Base-by-base conservation (phyloP, 2,113 vertebrate species). In the Clupea harengus region DNA sequence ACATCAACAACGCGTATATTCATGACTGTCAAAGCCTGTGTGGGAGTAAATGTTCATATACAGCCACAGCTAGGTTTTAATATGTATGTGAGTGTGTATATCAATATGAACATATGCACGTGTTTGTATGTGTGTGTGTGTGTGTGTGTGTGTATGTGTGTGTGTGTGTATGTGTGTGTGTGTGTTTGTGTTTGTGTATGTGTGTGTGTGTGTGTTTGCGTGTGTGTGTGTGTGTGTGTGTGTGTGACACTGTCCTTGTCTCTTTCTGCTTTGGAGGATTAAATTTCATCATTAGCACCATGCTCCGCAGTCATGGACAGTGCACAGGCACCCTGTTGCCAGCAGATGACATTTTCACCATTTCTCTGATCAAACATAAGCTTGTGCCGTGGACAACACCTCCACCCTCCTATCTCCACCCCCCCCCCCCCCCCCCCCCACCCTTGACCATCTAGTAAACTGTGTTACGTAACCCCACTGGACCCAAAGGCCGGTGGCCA, bases 141-240 rank as follows among this genome's bases (percentile, higher is more conserved):
- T 49, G 54, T 64, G 54, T 57, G 9, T 83, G 50, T 20, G 17
- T 22, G 32, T 45, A 13, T 64, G 82, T 57, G 15, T 83, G 82
- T 64, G 20, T 52, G 6, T 15, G 45, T 11, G 8, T 11, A 11
- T 49, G 13, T 28, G 22, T n/a, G 18, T 83, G 25, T 54, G 20
- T 49, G 46, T 85, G 9, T 20, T 25, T 81, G 60, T 67, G 25
- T 72, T 25, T 82, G 44, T 45, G 47, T 57, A 15, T 86, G 67
- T 28, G 8, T 45, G 32, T 39, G 75, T 54, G 25, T 15, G 46
- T 60, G 72, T 44, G 45, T 84, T 17, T 81, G 28, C 3, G 18
- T 22, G 18, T 20, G 20, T 64, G 28, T 39, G 28, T 39, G 13
- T 25, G 22, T 64, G 60, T 39, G 67, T 75, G 67, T 15, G 67